phyloP scores from a whole-genome alignment of 2,888 invertebrate species.

The Auanema freiburgensis region DNA sequence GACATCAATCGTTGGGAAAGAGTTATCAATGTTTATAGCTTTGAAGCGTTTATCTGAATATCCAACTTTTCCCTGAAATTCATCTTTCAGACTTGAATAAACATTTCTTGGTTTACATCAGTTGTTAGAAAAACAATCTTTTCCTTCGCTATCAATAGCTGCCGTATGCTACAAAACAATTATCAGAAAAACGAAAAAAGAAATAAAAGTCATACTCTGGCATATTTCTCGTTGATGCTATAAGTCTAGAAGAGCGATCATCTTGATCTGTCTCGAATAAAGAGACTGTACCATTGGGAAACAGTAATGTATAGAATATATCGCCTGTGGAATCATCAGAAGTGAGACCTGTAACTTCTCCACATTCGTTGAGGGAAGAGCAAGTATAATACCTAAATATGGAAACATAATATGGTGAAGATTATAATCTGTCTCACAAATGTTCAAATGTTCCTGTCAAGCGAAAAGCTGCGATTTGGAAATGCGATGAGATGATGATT shows the following conservation, averaged over 20 bases:
- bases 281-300: constrained; percentile 30
- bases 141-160: constrained; percentile 45
- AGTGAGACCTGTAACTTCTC: constrained; percentile 56
- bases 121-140: constrained; percentile 53
- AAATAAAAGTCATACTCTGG: constrained; percentile 20
- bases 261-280: constrained; percentile 32
- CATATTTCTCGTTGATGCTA: constrained; percentile 22
- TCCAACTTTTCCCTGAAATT: constrained; percentile 40
- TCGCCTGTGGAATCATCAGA: constrained; percentile 40
- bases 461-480: constrained; percentile 55
- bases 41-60: constrained; percentile 39
- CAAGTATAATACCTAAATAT: constrained; percentile 48
- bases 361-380: constrained; percentile 46
- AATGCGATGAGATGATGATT: constrained; percentile 52
- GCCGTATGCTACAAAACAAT: constrained; percentile 33
- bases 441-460: constrained; percentile 58
- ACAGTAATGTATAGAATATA: constrained; percentile 30
- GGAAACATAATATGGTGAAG: background rate
- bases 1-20: background rate
- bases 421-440: constrained; percentile 32
- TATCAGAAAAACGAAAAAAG: background rate
- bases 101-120: background rate
- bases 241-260: constrained; percentile 21
- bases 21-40: constrained; percentile 24
- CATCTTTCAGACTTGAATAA: background rate